A percentile compares a stretch with the other conserved stretches of the same genome.
phyloP scores from a whole-genome alignment of 2,113 vertebrate genomes.

The Nyctereutes procyonoides region DNA sequence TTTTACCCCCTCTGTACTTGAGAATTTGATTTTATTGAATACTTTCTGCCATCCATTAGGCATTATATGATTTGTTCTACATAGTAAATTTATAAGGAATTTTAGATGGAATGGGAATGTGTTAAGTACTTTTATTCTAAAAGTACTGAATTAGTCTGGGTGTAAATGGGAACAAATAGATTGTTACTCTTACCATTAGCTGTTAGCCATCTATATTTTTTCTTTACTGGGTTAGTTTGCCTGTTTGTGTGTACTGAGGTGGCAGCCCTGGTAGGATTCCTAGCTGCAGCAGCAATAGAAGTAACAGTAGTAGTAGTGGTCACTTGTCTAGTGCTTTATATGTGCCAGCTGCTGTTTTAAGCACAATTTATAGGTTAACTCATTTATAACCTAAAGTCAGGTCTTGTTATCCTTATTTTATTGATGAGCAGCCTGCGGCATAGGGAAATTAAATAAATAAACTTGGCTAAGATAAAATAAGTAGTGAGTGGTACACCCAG shows the following conservation, averaged over 20 bases:
- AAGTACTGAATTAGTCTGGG: constrained; percentile 21
- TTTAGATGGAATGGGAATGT: constrained; percentile 33
- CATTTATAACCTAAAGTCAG: neutral
- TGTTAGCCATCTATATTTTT: neutral
- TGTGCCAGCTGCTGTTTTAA: neutral
- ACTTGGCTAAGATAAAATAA: neutral
- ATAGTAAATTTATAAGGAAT: neutral
- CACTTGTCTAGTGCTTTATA: neutral
- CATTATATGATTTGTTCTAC: neutral
- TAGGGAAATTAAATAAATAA: constrained; percentile 2
- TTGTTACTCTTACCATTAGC: neutral
- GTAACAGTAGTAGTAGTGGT: neutral
- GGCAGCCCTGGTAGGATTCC: neutral
- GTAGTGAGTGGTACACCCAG: neutral
- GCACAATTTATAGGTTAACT: neutral
- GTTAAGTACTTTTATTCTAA: neutral
- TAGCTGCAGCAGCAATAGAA: neutral
- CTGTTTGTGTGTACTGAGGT: neutral
- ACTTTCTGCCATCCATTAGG: neutral
- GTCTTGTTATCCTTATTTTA: neutral
- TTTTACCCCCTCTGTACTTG: neutral
- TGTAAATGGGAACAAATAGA: neutral
- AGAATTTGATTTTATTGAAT: constrained; percentile 29
- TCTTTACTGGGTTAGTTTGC: constrained; percentile 30
- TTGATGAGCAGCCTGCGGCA: neutral